Evolutionary conservation across 2,113 vertebrate species (phyloP), one percentile per base, ranked within the genome.

Genomic region (Gallinago jamesoni): DNA sequence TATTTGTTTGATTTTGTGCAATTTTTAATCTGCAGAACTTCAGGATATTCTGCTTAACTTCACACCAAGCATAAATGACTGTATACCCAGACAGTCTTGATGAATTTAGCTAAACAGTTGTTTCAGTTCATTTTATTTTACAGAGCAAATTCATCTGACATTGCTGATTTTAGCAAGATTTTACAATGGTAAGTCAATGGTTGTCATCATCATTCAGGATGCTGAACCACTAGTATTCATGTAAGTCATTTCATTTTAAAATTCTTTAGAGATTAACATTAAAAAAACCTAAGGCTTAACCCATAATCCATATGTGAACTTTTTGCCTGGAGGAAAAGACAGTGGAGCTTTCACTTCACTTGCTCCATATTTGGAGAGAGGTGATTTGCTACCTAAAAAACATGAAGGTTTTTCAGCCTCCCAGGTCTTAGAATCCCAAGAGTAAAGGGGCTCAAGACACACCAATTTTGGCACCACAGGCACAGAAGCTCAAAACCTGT

Each of bases 381-480:
- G 3, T 17, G 3, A 77, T 70, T 77, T 90, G 5, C 12, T 33
- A 63, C 35, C 33, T 52, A 79, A 76, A 25, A 78, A 75, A 60
- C 1, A 1, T 1, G 5, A 9, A 39, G 33, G 12, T 21, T 85
- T 72, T 89, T 73, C 72, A 66, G 19, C 20, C 30, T 87, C 63
- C 14, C 19, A 70, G 22, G 70, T 56, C 12, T 47, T 17, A 5
- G 16, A 63, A 27, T 79, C 14, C 39, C 20, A 85, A 79, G 24
- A 87, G 16, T 9, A 59, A 59, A 0, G 1, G 28, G 41, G 57
- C 25, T 84, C 0, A 0, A 66, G 39, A 66, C 18, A 63, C n/a
- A 55, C 3, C 21, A 16, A 16, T 70, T 87, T 81, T 5, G 6
- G 12, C 30, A 52, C 10, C 30, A 53, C 5, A 43, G 27, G 10